These are phyloP conservation scores for Drosophila nigromelanica DNA, from an alignment of 1,140 invertebrate species.

Conservation along the genomic window DNA sequence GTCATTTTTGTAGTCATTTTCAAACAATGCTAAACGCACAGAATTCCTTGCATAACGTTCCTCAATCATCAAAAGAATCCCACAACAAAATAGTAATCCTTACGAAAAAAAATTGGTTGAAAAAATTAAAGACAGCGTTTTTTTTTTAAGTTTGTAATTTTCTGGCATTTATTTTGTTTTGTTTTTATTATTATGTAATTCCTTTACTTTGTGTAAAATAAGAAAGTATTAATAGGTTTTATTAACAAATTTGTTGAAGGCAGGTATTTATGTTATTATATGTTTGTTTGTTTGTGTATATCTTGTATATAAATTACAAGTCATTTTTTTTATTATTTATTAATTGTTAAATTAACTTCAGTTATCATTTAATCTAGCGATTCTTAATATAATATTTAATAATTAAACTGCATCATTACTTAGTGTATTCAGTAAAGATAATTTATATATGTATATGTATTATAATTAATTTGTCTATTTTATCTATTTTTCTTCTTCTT, in stretches of 20 bases:
- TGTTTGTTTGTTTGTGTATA: slow-evolving; percentile 63
- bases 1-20: too few relatives aligned
- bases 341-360: slow-evolving; percentile 66
- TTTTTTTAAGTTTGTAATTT: slow-evolving; percentile 45
- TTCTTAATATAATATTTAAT: slow-evolving; percentile 53
- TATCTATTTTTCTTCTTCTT: slow-evolving; percentile 39
- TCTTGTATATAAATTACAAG: slow-evolving; percentile 80
- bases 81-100: too few relatives aligned
- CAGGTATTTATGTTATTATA: slow-evolving; percentile 80
- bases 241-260: slow-evolving; percentile 80
- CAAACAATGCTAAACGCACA: too few relatives aligned
- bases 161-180: slow-evolving; percentile 54
- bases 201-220: slow-evolving; percentile 81
- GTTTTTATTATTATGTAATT: slow-evolving; percentile 76
- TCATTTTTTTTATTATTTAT: slow-evolving; percentile 71
- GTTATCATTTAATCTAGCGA: slow-evolving; percentile 67
- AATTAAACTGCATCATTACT: slow-evolving; percentile 70
- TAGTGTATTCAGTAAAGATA: slow-evolving; percentile 65
- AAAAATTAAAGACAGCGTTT: background rate
- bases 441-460: slow-evolving; percentile 42
- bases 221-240: slow-evolving; percentile 80
- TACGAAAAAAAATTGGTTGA: background rate
- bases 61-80: too few relatives aligned
- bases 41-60: too few relatives aligned
- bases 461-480: slow-evolving; percentile 32